These are phyloP conservation scores for Ornithorhynchus anatinus DNA, from an alignment of 2,113 vertebrate genomes.

Conservation along the genomic window DNA sequence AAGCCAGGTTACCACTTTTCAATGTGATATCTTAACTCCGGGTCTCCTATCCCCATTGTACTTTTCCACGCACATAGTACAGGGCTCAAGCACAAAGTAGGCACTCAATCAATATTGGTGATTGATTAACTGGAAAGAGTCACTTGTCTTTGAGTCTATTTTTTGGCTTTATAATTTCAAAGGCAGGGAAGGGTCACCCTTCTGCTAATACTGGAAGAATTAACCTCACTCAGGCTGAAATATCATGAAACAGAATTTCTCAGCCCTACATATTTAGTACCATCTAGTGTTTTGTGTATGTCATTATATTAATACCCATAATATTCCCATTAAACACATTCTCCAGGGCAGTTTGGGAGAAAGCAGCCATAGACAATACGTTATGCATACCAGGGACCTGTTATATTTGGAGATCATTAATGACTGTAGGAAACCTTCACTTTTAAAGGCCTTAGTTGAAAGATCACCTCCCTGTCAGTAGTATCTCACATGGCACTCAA, in stretches of 20 bases:
- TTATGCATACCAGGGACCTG: conserved; percentile 28
- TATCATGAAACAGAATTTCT: neutral
- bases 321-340: conserved; percentile 34
- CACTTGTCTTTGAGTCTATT: neutral
- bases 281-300: conserved; percentile 2
- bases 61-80: neutral
- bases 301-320: neutral
- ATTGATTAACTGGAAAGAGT: neutral
- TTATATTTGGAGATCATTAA: conserved; percentile 56
- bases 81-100: neutral
- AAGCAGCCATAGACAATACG: conserved; percentile 29
- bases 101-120: neutral
- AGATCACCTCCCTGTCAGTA: conserved; percentile 47
- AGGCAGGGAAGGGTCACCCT: neutral
- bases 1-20: neutral
- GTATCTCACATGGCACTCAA: conserved; percentile 49
- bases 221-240: neutral
- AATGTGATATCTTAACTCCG: accelerated
- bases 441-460: conserved; percentile 52
- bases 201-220: neutral
- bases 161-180: neutral
- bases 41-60: neutral
- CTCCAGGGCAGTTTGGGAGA: neutral
- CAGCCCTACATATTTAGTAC: conserved; percentile 17
- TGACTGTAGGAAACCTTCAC: conserved; percentile 47